phyloP scores from a whole-genome alignment of 2,888 invertebrate genomes.

The Epirrhoe tristata region DNA sequence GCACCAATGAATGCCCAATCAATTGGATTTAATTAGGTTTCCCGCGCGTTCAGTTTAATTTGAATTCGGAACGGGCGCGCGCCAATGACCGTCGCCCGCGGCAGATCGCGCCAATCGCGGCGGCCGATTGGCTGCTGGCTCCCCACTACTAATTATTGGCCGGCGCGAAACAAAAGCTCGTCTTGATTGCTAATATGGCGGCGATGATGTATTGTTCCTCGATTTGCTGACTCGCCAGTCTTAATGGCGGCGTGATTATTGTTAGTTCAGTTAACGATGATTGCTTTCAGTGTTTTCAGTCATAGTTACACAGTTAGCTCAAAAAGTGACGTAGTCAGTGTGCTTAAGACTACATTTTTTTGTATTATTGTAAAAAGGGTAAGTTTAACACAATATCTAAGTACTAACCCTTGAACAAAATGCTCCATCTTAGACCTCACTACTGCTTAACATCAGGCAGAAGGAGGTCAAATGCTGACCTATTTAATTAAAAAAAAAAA shows the following conservation, averaged over 20 bases:
- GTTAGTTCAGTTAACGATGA: constrained; percentile 44
- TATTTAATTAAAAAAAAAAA: too few relatives aligned
- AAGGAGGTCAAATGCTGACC: too few relatives aligned
- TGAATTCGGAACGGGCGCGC: constrained; percentile 52
- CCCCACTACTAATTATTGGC: constrained; percentile 73
- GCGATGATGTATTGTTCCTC: constrained; percentile 60
- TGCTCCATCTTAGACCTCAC: too few relatives aligned
- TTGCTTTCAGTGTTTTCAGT: constrained; percentile 31
- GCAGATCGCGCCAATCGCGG: constrained; percentile 48
- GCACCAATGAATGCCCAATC: constrained; percentile 60
- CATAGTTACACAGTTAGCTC: background rate
- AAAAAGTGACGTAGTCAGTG: too few relatives aligned
- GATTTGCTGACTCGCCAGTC: constrained; percentile 62
- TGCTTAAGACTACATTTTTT: too few relatives aligned
- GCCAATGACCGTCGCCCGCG: constrained; percentile 62
- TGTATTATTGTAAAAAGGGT: background rate
- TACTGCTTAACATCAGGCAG: too few relatives aligned
- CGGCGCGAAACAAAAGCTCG: constrained; percentile 63
- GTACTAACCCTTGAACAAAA: too few relatives aligned
- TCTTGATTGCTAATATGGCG: constrained; percentile 68
- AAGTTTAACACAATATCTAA: background rate
- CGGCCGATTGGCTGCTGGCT: constrained; percentile 64
- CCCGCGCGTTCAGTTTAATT: constrained; percentile 55
- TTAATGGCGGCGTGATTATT: constrained; percentile 61
- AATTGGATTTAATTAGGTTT: constrained; percentile 70